These are phyloP conservation scores for Pangasius krempfi DNA, from an alignment of 2,797 vertebrate genomes.

Conservation along the genomic window DNA sequence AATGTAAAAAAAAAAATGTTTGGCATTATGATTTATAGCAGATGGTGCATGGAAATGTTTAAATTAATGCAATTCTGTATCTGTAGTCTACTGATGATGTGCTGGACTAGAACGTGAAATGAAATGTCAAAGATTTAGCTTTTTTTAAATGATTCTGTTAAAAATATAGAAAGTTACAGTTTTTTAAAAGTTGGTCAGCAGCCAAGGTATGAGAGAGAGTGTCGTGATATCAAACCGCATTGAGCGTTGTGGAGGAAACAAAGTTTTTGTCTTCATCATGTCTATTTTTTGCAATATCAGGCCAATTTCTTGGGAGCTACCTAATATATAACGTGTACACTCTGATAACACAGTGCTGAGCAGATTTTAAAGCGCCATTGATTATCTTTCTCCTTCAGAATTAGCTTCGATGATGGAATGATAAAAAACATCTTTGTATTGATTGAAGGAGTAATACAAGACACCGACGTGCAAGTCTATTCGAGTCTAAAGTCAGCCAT, in stretches of 20 bases:
- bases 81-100: not conserved
- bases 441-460: not conserved
- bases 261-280: not conserved
- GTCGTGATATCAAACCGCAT: not conserved
- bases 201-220: not conserved
- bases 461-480: not conserved
- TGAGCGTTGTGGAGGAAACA: not conserved
- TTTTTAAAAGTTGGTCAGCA: not conserved
- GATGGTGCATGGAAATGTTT: not conserved
- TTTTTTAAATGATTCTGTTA: not conserved
- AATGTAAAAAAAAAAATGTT: not conserved
- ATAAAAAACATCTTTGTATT: not conserved
- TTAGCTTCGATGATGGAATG: not conserved
- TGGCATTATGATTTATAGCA: not conserved
- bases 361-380: not conserved
- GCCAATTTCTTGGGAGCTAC: not conserved
- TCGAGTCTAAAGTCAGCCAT: conserved; percentile 1
- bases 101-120: not conserved
- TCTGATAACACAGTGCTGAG: not conserved
- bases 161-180: not conserved
- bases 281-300: not conserved
- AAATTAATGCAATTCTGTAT: not conserved
- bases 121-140: not conserved
- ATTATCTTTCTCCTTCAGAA: not conserved
- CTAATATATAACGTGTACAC: not conserved